Base-by-base conservation (phyloP, 2,797 vertebrate genomes). In the Botia almorhae region DNA sequence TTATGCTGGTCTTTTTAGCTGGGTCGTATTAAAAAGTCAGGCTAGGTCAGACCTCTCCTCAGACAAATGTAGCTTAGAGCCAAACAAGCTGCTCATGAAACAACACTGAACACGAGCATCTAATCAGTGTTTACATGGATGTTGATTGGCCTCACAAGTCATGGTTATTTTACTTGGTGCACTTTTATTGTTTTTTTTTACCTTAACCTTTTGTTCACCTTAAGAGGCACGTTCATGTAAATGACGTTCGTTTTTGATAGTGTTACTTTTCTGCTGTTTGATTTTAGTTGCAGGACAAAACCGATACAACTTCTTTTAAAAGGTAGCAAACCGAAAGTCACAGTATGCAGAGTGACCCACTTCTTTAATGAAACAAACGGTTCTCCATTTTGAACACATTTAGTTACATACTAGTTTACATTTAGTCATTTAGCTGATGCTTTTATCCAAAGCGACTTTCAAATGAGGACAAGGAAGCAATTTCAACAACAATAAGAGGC, bases 321-420 rank as follows among this genome's bases (percentile, higher is more conserved):
- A 68, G n/a, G 33, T 5, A 33, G 33, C 48, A 56, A 71, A 67
- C 72, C 71, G 67, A 70, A 83, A 76, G 53, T 51, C 75, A 56
- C 19, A 58, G 43, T 26, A 77, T 76, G 36, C 21, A 36, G 60
- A 50, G 26, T 81, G 79, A 58, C 75, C 64, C 64, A 78, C 21
- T 84, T 78, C 63, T 78, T 84, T 78, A 78, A 81, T 84, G 83
- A 84, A 78, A 74, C 58, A 78, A 19, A 65, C 26, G 51, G 69
- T 63, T 39, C 74, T 81, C 55, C 73, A 67, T 72, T 83, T 69
- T 77, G 53, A 73, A 80, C 56, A 29, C 70, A n/a, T n/a, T n/a
- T n/a, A n/a, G n/a, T n/a, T n/a, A n/a, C n/a, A n/a, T n/a, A n/a
- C n/a, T n/a, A n/a, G n/a, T n/a, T n/a, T n/a, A n/a, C n/a, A n/a